These are phyloP conservation scores for Neotoma lepida DNA, from an alignment of 2,113 vertebrate genomes.

Conservation along the genomic window DNA sequence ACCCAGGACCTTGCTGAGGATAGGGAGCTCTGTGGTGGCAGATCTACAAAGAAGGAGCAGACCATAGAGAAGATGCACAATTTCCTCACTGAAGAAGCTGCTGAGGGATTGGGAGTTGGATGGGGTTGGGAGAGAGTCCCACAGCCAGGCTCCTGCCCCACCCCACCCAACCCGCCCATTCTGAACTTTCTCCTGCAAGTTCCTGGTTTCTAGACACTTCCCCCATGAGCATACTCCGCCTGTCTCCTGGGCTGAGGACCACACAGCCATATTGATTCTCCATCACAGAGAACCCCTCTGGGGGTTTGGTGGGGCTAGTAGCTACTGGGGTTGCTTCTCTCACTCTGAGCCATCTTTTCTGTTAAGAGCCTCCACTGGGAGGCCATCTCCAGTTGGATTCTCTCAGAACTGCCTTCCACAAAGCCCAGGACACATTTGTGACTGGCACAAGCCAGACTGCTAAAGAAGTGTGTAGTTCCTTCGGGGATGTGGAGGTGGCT, in stretches of 20 bases:
- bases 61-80: background rate
- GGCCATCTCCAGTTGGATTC: background rate
- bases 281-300: fast-evolving
- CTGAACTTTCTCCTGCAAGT: background rate
- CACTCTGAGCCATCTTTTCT: background rate
- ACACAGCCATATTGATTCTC: background rate
- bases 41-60: background rate
- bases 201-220: background rate
- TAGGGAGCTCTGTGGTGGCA: background rate
- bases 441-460: background rate
- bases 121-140: background rate
- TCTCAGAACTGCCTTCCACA: background rate
- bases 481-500: background rate
- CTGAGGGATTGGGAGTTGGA: background rate
- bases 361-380: background rate
- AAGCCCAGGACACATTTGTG: background rate
- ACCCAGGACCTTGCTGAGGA: background rate
- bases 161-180: background rate
- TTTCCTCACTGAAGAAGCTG: background rate
- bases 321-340: background rate
- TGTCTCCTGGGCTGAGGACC: background rate
- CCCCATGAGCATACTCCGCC: background rate
- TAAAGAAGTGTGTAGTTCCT: background rate
- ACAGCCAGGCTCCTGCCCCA: background rate
- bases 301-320: background rate